Conservation (phyloP, 2,797 vertebrate species). For the Enteromius argenteus region DNA sequence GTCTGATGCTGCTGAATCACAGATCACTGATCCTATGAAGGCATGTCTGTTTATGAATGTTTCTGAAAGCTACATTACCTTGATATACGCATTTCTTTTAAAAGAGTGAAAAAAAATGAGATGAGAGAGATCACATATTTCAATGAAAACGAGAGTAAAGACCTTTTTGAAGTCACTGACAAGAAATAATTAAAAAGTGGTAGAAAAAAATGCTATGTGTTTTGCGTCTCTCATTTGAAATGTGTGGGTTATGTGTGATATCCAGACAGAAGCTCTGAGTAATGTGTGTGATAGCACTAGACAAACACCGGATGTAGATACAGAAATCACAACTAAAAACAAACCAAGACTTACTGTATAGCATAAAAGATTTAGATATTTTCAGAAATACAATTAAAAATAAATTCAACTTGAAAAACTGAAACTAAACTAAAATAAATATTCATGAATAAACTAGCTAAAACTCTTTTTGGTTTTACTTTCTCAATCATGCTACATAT, state of each 20-base stretch:
- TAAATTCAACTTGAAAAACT: not conserved
- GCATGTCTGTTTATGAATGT: conserved; percentile 2
- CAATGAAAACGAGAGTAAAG: not conserved
- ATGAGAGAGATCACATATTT: no score
- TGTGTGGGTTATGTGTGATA: conserved; percentile 62
- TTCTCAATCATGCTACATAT: not conserved
- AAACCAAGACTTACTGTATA: not conserved
- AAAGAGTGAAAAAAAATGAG: not conserved
- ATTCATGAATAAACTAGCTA: not conserved
- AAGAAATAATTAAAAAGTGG: not conserved
- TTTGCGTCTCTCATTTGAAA: conserved; percentile 53
- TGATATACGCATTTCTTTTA: conserved; percentile 7
- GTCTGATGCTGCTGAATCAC: conserved; percentile 5
- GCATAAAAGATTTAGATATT: not conserved
- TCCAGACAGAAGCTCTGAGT: conserved; percentile 59
- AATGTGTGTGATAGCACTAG: conserved; percentile 53
- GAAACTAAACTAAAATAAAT: not conserved
- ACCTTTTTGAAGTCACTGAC: not conserved
- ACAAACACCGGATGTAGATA: conserved; percentile 53
- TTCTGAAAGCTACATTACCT: conserved; percentile 16
- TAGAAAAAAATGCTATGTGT: conserved; percentile 27
- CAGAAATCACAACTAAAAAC: not conserved
- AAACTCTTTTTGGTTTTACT: not conserved
- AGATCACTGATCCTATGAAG: conserved; percentile 43
- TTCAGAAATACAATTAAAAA: not conserved